A percentile compares a stretch with the other conserved stretches of the same genome.
These are phyloP conservation scores for Capitulum mitella DNA, from an alignment of 2,888 invertebrate species.

Conservation along the genomic window DNA sequence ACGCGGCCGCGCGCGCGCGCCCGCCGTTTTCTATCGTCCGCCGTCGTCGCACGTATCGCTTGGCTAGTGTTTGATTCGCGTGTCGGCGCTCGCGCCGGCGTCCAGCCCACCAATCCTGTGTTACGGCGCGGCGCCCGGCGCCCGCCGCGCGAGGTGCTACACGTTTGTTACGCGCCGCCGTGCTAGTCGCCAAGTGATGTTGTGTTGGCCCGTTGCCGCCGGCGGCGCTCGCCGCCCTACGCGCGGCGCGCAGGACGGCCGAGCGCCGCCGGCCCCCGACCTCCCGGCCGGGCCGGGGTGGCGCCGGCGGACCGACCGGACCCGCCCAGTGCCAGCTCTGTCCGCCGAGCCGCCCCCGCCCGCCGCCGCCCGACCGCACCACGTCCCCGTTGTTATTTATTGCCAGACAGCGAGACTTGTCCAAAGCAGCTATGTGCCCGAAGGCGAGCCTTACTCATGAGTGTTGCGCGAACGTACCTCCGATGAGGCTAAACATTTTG, in stretches of 20 bases:
- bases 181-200: conserved; percentile 2
- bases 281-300: background rate
- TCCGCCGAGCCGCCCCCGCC: background rate
- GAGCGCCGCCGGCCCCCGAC: background rate
- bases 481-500: conserved; percentile 21
- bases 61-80: no score
- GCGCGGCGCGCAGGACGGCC: background rate
- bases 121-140: background rate
- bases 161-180: background rate
- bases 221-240: background rate
- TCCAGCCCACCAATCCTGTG: background rate
- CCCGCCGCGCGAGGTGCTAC: background rate
- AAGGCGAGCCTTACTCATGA: conserved; percentile 17
- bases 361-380: background rate
- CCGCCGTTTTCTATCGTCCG: background rate
- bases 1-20: background rate
- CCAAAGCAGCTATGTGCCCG: conserved; percentile 3
- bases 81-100: background rate
- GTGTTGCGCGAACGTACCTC: background rate
- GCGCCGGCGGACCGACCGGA: conserved; percentile 3
- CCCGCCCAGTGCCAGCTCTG: conserved; percentile 21
- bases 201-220: background rate
- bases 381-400: background rate
- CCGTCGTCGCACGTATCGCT: background rate
- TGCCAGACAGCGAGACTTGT: background rate